Conservation (phyloP, 2,888 invertebrate genomes). For the Mythimna lalbum region DNA sequence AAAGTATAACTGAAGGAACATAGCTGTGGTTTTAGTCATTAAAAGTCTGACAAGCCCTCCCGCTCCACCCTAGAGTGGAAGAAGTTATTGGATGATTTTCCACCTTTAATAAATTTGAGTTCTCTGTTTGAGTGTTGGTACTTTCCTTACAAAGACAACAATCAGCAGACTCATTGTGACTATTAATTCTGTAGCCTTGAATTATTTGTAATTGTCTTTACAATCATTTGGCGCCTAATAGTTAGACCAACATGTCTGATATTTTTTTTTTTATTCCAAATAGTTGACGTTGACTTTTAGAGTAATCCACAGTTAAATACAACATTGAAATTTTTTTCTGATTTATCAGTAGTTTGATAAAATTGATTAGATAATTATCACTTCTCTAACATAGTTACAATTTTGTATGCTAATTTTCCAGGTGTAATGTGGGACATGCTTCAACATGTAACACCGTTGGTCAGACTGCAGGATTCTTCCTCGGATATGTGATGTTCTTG, state of each 20-base stretch:
- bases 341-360: slow-evolving; percentile 12
- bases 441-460: slow-evolving; percentile 99
- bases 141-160: neutral
- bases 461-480: slow-evolving; percentile 99
- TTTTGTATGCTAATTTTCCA: slow-evolving; percentile 77
- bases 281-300: neutral
- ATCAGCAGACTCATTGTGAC: slow-evolving; percentile 9
- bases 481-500: slow-evolving; percentile 99
- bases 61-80: no score
- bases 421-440: slow-evolving; percentile 98
- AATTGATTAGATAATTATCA: slow-evolving; percentile 14
- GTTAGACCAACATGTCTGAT: neutral
- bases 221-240: neutral
- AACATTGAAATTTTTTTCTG: neutral
- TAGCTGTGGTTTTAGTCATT: no score
- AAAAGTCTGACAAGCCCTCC: no score
- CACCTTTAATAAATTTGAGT: no score
- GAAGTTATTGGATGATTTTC: no score
- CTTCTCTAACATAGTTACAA: no score
- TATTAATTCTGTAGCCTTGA: slow-evolving; percentile 4
- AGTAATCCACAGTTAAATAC: slow-evolving; percentile 18
- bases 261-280: no score
- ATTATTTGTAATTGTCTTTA: slow-evolving; percentile 10
- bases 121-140: neutral
- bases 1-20: no score